Conservation (phyloP, 2,888 invertebrate species). For the Heliconius hortense region DNA sequence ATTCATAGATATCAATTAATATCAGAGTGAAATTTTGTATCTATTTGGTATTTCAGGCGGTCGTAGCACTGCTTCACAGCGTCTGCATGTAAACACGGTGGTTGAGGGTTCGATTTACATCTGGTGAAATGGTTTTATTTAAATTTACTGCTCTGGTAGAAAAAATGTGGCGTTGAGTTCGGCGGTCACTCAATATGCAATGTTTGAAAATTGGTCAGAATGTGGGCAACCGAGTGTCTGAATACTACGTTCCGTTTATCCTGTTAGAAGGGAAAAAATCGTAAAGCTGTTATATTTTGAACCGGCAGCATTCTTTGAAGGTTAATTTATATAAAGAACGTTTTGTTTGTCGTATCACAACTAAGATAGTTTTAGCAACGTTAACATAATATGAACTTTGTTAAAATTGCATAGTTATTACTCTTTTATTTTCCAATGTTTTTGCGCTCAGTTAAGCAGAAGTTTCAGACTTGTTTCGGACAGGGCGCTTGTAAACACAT, state of each 20-base stretch:
- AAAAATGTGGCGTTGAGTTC: neutral
- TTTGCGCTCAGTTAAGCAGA: constrained; percentile 23
- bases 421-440: constrained; percentile 16
- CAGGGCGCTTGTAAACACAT: constrained; percentile 16
- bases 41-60: no score
- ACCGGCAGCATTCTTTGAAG: neutral
- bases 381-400: constrained; percentile 4
- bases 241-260: neutral
- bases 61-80: no score
- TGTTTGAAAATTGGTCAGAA: neutral
- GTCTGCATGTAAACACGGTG: no score
- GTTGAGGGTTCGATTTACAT: no score
- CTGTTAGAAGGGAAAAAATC: no score
- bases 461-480: constrained; percentile 22
- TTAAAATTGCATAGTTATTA: constrained; percentile 13
- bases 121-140: no score
- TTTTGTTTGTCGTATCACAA: neutral
- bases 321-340: neutral
- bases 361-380: neutral
- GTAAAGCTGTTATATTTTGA: neutral
- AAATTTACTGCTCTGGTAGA: no score
- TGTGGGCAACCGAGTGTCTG: neutral
- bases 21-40: no score
- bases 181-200: no score
- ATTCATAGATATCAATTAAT: neutral